A percentile compares a stretch with the other conserved stretches of the same genome.
Conservation (phyloP, 2,113 vertebrate genomes). For the Ammodytes marinus region DNA sequence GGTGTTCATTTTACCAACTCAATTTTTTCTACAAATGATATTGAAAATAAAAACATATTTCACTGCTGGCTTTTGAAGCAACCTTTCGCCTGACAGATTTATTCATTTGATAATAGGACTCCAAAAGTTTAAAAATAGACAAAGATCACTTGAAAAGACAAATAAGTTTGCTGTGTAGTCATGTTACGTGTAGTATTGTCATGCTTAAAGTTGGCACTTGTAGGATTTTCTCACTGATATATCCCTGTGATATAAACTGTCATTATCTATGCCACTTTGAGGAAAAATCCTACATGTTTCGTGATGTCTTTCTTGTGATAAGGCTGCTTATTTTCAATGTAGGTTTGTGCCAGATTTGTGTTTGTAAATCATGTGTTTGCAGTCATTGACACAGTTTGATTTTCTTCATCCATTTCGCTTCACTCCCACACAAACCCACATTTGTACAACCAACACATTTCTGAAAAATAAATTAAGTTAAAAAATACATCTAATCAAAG, state of each 20-base stretch:
- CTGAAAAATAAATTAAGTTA: neutral
- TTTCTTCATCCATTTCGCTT: slow-evolving; percentile 6
- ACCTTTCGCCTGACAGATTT: neutral
- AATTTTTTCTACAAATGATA: neutral
- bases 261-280: neutral
- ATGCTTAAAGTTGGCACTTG: slow-evolving; percentile 40
- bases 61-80: neutral
- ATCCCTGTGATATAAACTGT: slow-evolving; percentile 26
- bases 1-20: neutral
- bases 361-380: slow-evolving; percentile 41
- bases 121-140: slow-evolving; percentile 9
- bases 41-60: no score
- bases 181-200: slow-evolving; percentile 25
- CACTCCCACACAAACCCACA: neutral
- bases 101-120: slow-evolving; percentile 5
- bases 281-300: slow-evolving; percentile 63
- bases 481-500: neutral
- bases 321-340: slow-evolving; percentile 20
- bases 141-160: slow-evolving; percentile 5
- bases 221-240: slow-evolving; percentile 56
- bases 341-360: slow-evolving; percentile 22
- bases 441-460: neutral
- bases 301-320: slow-evolving; percentile 4
- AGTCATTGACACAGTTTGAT: slow-evolving; percentile 8
- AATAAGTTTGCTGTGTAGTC: slow-evolving; percentile 50